Conservation (phyloP, 1,140 invertebrate species). For the Bombus confusus region DNA sequence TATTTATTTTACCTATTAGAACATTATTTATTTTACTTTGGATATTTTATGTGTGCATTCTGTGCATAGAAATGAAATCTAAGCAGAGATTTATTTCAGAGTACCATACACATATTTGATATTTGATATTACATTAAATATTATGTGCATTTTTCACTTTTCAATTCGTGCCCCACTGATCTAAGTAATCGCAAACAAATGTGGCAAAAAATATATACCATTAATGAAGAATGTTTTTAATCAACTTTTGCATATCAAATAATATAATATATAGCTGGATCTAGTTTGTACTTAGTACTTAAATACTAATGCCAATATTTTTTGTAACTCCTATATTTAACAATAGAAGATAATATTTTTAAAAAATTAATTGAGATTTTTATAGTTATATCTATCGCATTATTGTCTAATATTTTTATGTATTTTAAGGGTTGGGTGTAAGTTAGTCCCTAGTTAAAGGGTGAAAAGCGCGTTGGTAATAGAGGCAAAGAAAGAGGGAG, state of each 20-base stretch:
- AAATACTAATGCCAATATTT: background rate
- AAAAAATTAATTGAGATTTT: background rate
- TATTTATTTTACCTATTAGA: background rate
- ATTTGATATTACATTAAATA: background rate
- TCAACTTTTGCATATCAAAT: background rate
- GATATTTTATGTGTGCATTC: background rate
- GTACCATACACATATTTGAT: background rate
- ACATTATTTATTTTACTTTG: background rate
- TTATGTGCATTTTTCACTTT: background rate
- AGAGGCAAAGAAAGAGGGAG: constrained; percentile 18
- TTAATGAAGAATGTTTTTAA: background rate
- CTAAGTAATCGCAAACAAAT: background rate
- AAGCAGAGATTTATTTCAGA: background rate
- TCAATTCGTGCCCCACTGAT: background rate
- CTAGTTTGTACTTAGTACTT: background rate
- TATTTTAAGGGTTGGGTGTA: background rate
- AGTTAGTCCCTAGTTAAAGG: background rate
- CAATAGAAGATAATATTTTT: background rate
- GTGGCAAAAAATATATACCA: background rate
- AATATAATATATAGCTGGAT: no score
- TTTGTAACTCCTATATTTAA: background rate
- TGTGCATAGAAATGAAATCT: background rate
- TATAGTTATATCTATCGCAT: no score
- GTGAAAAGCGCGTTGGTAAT: background rate
- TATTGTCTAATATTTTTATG: background rate